These are phyloP conservation scores for Ammodytes dubius DNA, from an alignment of 2,113 vertebrate species.

Conservation along the genomic window DNA sequence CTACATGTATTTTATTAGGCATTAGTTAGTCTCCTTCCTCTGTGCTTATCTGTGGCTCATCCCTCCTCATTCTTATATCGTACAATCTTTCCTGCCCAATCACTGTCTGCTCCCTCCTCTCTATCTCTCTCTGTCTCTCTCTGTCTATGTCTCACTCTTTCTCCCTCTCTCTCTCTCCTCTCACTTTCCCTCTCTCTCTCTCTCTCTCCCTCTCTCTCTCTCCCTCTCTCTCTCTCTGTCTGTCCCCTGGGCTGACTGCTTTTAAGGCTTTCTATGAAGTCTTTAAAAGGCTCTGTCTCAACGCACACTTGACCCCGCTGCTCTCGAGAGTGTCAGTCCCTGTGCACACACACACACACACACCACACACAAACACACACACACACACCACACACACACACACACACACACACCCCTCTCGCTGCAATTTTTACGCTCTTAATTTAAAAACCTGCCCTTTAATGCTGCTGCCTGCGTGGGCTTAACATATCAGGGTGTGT, in stretches of 20 bases:
- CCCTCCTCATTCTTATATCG: conserved; percentile 1
- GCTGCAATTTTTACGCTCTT: conserved; percentile 33
- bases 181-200: background rate
- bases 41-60: background rate
- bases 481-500: conserved; percentile 26
- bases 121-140: conserved; percentile 1
- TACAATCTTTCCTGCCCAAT: conserved; percentile 51
- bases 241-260: conserved; percentile 22
- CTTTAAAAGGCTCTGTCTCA: conserved; percentile 44
- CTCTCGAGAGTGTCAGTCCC: background rate
- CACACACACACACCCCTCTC: background rate
- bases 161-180: conserved; percentile 8
- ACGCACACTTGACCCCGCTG: conserved; percentile 46
- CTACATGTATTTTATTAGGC: background rate
- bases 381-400: conserved; percentile 5
- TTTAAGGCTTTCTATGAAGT: conserved; percentile 44
- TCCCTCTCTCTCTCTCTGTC: conserved; percentile 21
- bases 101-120: conserved; percentile 23
- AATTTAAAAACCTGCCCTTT: conserved; percentile 16
- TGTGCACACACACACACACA: background rate
- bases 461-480: background rate
- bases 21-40: background rate
- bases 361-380: background rate
- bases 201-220: conserved; percentile 6
- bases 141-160: conserved; percentile 13